Evolutionary conservation across 2,888 invertebrate species (phyloP).

Genomic region (Leptogaster cylindrica): DNA sequence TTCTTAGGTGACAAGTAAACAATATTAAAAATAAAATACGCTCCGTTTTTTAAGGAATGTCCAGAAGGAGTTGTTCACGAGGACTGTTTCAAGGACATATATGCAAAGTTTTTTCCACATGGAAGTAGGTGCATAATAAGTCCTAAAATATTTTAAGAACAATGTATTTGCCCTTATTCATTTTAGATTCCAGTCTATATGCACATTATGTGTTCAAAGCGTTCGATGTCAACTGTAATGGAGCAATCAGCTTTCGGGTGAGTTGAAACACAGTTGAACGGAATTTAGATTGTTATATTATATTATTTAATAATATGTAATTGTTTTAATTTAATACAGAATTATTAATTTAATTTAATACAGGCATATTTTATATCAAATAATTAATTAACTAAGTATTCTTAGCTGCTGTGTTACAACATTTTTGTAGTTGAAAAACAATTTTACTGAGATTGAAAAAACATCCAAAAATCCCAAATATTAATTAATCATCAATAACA

Average conservation of each 20-base stretch:
- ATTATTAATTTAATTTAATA: too few relatives aligned
- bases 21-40: too few relatives aligned
- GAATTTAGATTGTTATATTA: constrained; percentile 5
- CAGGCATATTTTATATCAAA: too few relatives aligned
- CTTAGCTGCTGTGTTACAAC: too few relatives aligned
- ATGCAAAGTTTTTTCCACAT: constrained; percentile 97
- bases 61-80: constrained; percentile 97
- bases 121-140: constrained; percentile 83
- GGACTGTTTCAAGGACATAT: constrained; percentile 96
- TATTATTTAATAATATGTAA: background rate
- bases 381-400: too few relatives aligned
- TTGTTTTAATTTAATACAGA: constrained; percentile 15
- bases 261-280: constrained; percentile 59
- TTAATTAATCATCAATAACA: background rate
- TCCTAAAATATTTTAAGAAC: too few relatives aligned
- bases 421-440: too few relatives aligned
- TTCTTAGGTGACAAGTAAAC: too few relatives aligned
- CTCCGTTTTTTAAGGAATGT: constrained; percentile 78
- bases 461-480: too few relatives aligned
- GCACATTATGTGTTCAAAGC: constrained; percentile 99
- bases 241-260: constrained; percentile 97
- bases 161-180: too few relatives aligned
- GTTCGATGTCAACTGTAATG: constrained; percentile 96
- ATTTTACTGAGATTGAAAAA: too few relatives aligned
- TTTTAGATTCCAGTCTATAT: constrained; percentile 92